Evolutionary conservation across 1,140 invertebrate genomes (phyloP).

Genomic region (Dufourea novaeangliae): DNA sequence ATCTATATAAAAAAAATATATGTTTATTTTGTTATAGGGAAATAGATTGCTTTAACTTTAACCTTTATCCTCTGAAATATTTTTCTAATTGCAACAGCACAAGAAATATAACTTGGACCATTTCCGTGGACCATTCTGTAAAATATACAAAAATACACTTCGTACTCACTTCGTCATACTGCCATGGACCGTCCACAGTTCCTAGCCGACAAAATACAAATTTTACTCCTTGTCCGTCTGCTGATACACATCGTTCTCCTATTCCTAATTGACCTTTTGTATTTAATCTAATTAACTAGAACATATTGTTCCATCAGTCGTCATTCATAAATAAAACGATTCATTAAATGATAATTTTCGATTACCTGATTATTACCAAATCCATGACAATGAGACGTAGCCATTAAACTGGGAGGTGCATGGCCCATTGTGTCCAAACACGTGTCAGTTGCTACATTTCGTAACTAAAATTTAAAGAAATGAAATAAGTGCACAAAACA

Average conservation of each 20-base stretch:
- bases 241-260: constrained; percentile 97
- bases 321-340: constrained; percentile 5
- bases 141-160: constrained; percentile 10
- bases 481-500: not conserved
- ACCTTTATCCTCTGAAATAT: too few relatives aligned
- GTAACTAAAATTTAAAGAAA: constrained; percentile 81
- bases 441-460: constrained; percentile 88
- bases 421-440: constrained; percentile 96
- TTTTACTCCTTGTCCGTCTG: constrained; percentile 91
- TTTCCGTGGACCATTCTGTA: too few relatives aligned
- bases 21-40: too few relatives aligned
- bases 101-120: too few relatives aligned
- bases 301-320: constrained; percentile 53
- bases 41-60: too few relatives aligned
- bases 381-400: constrained; percentile 93
- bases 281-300: constrained; percentile 93
- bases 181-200: constrained; percentile 96
- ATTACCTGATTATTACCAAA: constrained; percentile 95
- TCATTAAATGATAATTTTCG: not conserved
- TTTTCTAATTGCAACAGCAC: too few relatives aligned
- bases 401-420: constrained; percentile 91
- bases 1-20: too few relatives aligned
- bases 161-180: constrained; percentile 87
- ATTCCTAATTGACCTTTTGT: constrained; percentile 96
- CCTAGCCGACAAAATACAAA: constrained; percentile 94